Evolutionary conservation across 2,797 vertebrate genomes (phyloP), one percentile per base, ranked within the genome.

Genomic region (Clarias platycephalus): DNA sequence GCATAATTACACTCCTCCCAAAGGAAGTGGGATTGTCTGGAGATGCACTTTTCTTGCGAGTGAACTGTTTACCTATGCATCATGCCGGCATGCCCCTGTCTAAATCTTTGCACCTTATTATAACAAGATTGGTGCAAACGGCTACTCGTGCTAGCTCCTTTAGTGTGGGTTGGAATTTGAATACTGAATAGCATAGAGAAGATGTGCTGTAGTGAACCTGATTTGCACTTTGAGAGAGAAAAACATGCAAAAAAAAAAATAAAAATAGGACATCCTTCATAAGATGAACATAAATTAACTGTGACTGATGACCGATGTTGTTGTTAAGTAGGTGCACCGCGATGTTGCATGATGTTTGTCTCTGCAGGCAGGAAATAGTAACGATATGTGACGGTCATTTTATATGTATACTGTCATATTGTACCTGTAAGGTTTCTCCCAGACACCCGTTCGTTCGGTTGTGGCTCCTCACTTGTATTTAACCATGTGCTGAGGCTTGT

Each of bases 31-130:
- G 49, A 80, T 66, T 71, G 55, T 40, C 66, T 60, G 57, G n/a
- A 74, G 81, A 62, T 44, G 70, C 22, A 13, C 28, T 53, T 74
- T 53, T 53, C 49, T 53, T 49, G 34, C 49, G 4, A 72, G 37
- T 10, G 37, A 63, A 58, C 40, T 60, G 44, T 83, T 83, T 83
- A 57, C 82, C 62, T 83, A 58, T 77, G 74, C 74, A 66, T 67
- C 31, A 55, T 28, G 49, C 31, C 82, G 44, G 64, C 74, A 57
- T 77, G 82, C 63, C 40, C 60, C 74, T 40, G 74, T 77, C 74
- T 26, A 75, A 76, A 58, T 77, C 62, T 58, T 77, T 66, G 72
- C 82, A 53, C 71, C 28, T 77, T 80, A 80, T 80, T 62, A 58
- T 28, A 58, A 49, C 20, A 31, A 34, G 83, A 80, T 53, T 34